Conservation (phyloP, 2,113 vertebrate species). For the Sakesphorus luctuosus region DNA sequence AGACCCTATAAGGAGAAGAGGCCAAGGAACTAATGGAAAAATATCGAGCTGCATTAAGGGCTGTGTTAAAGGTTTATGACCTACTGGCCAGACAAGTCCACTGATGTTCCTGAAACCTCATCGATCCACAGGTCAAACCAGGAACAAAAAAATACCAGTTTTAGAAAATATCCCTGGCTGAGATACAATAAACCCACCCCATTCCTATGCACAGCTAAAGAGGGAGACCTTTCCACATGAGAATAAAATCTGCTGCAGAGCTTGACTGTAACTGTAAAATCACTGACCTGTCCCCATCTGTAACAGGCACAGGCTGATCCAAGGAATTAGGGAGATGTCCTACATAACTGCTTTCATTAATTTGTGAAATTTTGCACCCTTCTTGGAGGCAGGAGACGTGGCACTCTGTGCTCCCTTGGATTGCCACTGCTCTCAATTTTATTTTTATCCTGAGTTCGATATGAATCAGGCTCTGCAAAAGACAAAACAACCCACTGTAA, state of each 20-base stretch:
- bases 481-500: slow-evolving; percentile 61
- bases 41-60: slow-evolving; percentile 1
- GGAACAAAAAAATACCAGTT: neutral
- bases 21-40: neutral
- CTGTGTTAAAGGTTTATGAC: neutral
- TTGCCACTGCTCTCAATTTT: slow-evolving; percentile 39
- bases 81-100: neutral
- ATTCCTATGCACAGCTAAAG: neutral
- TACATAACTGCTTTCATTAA: neutral
- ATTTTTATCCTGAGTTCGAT: slow-evolving; percentile 54
- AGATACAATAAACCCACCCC: neutral
- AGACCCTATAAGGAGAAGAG: neutral
- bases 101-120: neutral
- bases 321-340: slow-evolving; percentile 1
- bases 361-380: neutral
- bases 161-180: neutral
- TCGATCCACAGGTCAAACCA: neutral
- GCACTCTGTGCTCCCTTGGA: neutral
- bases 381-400: neutral
- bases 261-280: neutral
- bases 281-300: neutral
- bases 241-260: neutral
- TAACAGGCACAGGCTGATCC: neutral
- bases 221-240: neutral
- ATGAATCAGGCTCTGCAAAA: slow-evolving; percentile 61